Conservation (phyloP, 1,140 invertebrate species). For the Calephelis virginiensis region DNA sequence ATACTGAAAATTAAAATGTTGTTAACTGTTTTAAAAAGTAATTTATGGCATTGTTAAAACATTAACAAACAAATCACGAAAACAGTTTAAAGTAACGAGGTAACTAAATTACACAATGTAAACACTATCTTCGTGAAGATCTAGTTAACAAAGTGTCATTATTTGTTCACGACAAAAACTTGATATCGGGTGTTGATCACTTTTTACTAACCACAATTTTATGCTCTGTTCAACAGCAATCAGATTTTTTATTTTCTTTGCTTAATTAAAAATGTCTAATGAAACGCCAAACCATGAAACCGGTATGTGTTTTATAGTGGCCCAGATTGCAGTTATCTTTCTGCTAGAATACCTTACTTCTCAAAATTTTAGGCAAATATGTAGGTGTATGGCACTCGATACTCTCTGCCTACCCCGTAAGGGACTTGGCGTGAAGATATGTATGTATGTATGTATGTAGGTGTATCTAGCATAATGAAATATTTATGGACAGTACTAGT, state of each 20-base stretch:
- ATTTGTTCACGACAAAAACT: constrained; percentile 45
- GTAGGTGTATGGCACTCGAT: no score
- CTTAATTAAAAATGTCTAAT: constrained; percentile 5
- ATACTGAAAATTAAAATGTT: not conserved
- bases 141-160: constrained; percentile 44
- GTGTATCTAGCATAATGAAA: no score
- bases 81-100: constrained; percentile 30
- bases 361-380: no score
- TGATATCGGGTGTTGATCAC: constrained; percentile 53
- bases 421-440: no score
- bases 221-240: constrained; percentile 62
- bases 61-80: constrained; percentile 15
- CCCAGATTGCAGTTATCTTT: no score
- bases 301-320: no score
- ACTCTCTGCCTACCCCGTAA: no score
- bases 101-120: constrained; percentile 29
- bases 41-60: constrained; percentile 11
- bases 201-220: constrained; percentile 63
- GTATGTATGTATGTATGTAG: no score
- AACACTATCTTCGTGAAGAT: constrained; percentile 24
- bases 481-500: no score
- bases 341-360: no score
- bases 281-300: no score
- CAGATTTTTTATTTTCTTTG: constrained; percentile 38
- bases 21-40: constrained; percentile 14